Base-by-base conservation (phyloP, 2,797 vertebrate genomes). In the Graptemys geographica region DNA sequence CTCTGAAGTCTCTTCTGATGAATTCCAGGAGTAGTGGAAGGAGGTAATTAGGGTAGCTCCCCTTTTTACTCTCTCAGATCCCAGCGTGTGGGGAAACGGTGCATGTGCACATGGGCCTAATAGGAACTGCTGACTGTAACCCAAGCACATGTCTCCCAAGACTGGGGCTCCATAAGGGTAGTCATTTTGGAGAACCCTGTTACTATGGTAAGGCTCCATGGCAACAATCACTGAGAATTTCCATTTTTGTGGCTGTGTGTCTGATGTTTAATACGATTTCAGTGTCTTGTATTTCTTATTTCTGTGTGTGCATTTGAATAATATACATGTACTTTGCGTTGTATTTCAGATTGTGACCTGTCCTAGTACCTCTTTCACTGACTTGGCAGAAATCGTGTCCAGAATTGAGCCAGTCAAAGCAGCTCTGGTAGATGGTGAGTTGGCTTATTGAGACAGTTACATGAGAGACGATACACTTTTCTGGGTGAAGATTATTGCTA, bases 301-400 rank as follows among this genome's bases (percentile, higher is more conserved):
- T 31, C 81, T 59, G 56, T 27, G 13, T 7, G 55, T n/a, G 0
- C 5, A 0, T 28, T n/a, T 80, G 74, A 79, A 33, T 92, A 55
- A 79, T 47, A 2, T 8, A 4, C 8, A n/a, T 37, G 4, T 5
- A 21, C 2, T 18, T 2, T 41, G 1, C 0, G 0, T 78, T 96
- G 80, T 88, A 51, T 93, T 96, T 44, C 98, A 99, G 99, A 98
- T 98, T 23, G 97, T 99, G 97, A 99, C 98, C 37, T 99, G 99
- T 97, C 99, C 99, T 31, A 99, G 98, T 1, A 98, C 99, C 65
- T 99, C 99, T 65, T 99, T 99, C 97, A 99, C 99, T 0, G 99
- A 99, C 97, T 98, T 99, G 93, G 99, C 99, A 0, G 99, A 99
- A 98, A 99, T 99, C 0, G 99, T 99, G 95, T 99, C 99, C 3